Base-by-base conservation (phyloP, 2,888 invertebrate genomes). In the Anoncus sp. region DNA sequence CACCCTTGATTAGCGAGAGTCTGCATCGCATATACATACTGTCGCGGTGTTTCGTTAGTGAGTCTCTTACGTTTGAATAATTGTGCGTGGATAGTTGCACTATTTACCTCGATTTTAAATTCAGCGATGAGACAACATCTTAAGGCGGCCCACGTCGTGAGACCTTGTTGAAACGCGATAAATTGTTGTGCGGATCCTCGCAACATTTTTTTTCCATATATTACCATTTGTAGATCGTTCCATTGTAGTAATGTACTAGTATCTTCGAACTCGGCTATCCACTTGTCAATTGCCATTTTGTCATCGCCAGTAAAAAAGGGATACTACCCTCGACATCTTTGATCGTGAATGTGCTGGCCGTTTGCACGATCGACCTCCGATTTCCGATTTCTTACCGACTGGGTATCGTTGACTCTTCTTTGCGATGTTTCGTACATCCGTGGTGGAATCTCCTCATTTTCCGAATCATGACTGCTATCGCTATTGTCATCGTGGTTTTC, bases 211-310 rank as follows among this genome's bases (percentile, higher is more conserved):
- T 77, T 82, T 0, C 81, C 77, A 18, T 82, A 82, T 1, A 83
- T 67, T 1, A 82, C 74, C 63, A 71, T 81, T 16, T 81, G 81
- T 3, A 67, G 51, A 27, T 84, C 76, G 4, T 62, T 67, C 81
- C 79, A 82, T 9, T 31, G 1, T 35, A 81, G 79, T 6, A 84
- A 24, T 14, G 45, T 57, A 7, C 80, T 75, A 2, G 74, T 82
- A 45, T 84, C 82, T 35, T 84, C 83, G 20, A 83, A 81, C 5
- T 81, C 72, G 0, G 22, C 18, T 2, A 82, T 22, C 80, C 81
- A 83, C 24, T 53, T 53, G 6, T 55, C 18, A 18, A 75, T 63
- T 31, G 67, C 55, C 43, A 35, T 59, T 38, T 66, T 59, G n/a
- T 60, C 79, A 27, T 77, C 70, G 24, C 76, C 76, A 14, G 65